Base-by-base conservation (phyloP, 2,797 vertebrate genomes). In the Gastrophryne carolinensis region DNA sequence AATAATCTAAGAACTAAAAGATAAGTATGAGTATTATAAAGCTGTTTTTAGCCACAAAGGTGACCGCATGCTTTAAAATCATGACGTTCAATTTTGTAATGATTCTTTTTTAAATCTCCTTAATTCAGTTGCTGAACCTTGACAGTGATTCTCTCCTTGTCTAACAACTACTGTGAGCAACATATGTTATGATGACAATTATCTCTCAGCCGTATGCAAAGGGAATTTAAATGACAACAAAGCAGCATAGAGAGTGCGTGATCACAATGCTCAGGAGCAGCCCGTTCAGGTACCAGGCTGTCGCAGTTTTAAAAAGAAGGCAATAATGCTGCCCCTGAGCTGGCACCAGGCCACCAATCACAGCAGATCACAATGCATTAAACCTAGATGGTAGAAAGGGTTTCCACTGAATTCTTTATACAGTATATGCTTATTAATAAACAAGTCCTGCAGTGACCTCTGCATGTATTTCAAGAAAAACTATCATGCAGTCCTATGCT, bases 191-290 rank as follows among this genome's bases (percentile, higher is more conserved):
- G 35, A 49, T 74, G 60, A 56, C 49, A 73, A 34, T 15, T 49
- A 63, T 60, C 60, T 44, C n/a, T 73, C 69, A 52, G 32, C 44
- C 47, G 52, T 17, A 54, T 73, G 70, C 47, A 26, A 54, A 63
- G 27, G 39, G 70, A 73, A 63, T 73, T 54, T 73, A 63, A 64
- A 73, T 73, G 4, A 73, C 35, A 64, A 41, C 24, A 65, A 57
- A 41, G 49, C 47, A 54, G 35, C 35, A 32, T 21, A 35, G 57
- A 50, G 29, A 15, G 53, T 70, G 27, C 47, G 29, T 39, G 69
- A 61, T 29, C 57, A 23, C 44, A 27, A n/a, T 21, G 39, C 32
- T 49, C 41, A 29, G 39, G 30, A 17, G 44, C 35, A 13, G 69
- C 62, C 69, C 50, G 69, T 39, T 50, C 35, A 72, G 69, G 56